Base-by-base conservation (phyloP, 1,140 invertebrate species). In the Tetraneura akinire region DNA sequence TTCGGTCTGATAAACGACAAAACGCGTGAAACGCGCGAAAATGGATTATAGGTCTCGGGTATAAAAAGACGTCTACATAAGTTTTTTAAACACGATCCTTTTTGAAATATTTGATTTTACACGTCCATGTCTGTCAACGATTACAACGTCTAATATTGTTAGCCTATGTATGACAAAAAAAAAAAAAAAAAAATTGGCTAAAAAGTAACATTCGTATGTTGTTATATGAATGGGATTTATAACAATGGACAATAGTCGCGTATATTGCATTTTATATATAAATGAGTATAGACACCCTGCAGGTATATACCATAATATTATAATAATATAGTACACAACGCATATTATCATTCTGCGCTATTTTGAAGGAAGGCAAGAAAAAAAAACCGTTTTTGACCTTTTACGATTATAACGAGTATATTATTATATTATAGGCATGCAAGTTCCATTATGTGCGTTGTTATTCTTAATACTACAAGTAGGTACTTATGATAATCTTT, bases 361-460 rank as follows among this genome's bases (percentile, higher is more conserved):
- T 32, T 13, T 37, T 37, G 32, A 37, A 0, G 3, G 6, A 29
- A 8, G 14, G 45, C 29, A 29, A 49, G 23, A 29, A 51, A 51
- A 70, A 68, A 51, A 51, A 71, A 23, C 23, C 37, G 64, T 68
- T 57, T 57, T 26, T 70, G 47, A 29, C 68, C 68, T 71, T 71
- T 71, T 51, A 47, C 45, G n/a, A n/a, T n/a, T 8, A 37, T 4
- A 49, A 51, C 42, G 26, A 26, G 21, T 16, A 49, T 11, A 26
- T 3, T 5, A 0, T 16, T 1, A 29, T 21, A 29, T 47, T n/a
- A 21, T 45, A 64, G 10, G 16, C 26, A 26, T 26, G 47, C 47
- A 26, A 6, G 18, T 26, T n/a, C 9, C 29, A 21, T 37, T 60
- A 60, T 14, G n/a, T 64, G n/a, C n/a, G 14, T n/a, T n/a, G n/a